phyloP scores from a whole-genome alignment of 2,888 invertebrate species.

The Alentia gelatinosa region DNA sequence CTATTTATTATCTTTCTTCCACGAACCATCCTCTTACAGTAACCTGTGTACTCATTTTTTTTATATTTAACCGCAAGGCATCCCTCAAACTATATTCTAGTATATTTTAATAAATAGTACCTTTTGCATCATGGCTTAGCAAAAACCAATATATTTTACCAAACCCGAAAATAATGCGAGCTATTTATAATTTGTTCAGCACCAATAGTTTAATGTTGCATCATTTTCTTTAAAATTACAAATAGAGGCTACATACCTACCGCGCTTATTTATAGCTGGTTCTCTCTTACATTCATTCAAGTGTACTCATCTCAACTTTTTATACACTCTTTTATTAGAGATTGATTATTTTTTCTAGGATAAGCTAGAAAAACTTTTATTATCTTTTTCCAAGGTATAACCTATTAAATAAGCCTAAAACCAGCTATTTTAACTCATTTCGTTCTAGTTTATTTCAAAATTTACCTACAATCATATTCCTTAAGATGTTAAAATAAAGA shows the following conservation, averaged over 20 bases:
- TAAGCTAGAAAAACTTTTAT: slow-evolving; percentile 55
- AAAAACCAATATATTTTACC: slow-evolving; percentile 36
- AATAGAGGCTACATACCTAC: slow-evolving; percentile 67
- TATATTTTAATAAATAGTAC: slow-evolving; percentile 79
- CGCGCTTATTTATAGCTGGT: slow-evolving; percentile 66
- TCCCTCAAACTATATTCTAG: not conserved
- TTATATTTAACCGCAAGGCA: not conserved
- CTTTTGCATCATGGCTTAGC: slow-evolving; percentile 88
- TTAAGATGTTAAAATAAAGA: slow-evolving; percentile 8
- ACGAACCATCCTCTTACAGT: not conserved
- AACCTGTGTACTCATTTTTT: not conserved
- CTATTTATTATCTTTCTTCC: not conserved
- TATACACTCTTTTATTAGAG: slow-evolving; percentile 30
- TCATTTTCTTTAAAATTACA: slow-evolving; percentile 56
- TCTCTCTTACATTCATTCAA: slow-evolving; percentile 58
- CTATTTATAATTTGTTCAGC: slow-evolving; percentile 61
- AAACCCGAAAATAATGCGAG: slow-evolving; percentile 63
- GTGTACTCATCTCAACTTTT: not conserved
- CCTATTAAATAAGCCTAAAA: slow-evolving; percentile 59
- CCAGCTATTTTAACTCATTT: slow-evolving; percentile 56
- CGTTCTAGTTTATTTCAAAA: slow-evolving; percentile 55
- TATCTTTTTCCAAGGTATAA: not conserved
- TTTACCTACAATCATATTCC: not conserved
- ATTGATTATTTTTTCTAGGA: slow-evolving; percentile 58
- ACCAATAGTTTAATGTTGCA: slow-evolving; percentile 61